These are phyloP conservation scores for Holothuria glaberrima DNA, from an alignment of 35 echinoderm and acorn worm genomes.

Conservation along the genomic window DNA sequence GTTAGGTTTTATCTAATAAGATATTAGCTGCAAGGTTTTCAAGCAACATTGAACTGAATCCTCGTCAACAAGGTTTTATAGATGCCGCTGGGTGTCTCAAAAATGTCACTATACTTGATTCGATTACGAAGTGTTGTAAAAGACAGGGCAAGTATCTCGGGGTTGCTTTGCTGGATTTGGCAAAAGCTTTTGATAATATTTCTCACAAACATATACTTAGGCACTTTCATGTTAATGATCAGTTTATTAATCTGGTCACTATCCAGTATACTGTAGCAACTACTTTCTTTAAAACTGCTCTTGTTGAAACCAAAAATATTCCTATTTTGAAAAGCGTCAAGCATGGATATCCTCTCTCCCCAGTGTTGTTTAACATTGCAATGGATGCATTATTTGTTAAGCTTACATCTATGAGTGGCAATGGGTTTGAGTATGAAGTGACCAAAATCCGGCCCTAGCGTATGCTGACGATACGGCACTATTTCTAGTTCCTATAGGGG, in stretches of 20 bases:
- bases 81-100: neutral
- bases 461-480: neutral
- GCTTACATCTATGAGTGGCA: neutral
- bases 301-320: neutral
- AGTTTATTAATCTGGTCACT: neutral
- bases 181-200: slow-evolving; percentile 7
- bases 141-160: neutral
- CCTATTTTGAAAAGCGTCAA: neutral
- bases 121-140: neutral
- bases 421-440: neutral
- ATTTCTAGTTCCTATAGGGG: neutral
- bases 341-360: neutral
- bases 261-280: neutral
- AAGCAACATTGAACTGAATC: neutral
- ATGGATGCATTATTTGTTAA: neutral
- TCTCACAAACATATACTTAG: neutral
- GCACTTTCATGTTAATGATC: neutral
- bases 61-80: neutral
- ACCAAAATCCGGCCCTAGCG: neutral
- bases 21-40: neutral
- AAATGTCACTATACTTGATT: neutral
- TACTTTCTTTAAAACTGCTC: neutral
- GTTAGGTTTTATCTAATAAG: neutral
- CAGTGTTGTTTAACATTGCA: neutral
- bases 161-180: neutral